Base-by-base conservation (phyloP, 2,888 invertebrate species). In the Hymenopus coronatus region DNA sequence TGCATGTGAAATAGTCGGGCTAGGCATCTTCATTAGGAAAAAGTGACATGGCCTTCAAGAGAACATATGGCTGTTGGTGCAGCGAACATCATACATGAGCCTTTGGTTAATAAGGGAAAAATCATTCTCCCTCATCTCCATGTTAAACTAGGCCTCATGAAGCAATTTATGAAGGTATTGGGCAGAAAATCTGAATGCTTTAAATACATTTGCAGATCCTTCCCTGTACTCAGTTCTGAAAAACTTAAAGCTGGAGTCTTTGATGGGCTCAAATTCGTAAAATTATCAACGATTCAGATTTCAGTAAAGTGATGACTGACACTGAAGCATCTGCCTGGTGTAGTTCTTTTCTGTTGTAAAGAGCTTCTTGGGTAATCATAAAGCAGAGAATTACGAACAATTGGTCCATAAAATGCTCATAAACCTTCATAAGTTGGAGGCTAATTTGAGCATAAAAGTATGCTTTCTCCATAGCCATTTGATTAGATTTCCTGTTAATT, bases 211-310 rank as follows among this genome's bases (percentile, higher is more conserved):
- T 83, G 20, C n/a, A 40, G n/a, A 85, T 8, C 28, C 28, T 88
- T 88, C 40, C 33, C 83, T 83, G 6, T 25, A n/a, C 46, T 88
- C 30, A 40, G 28, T 40, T 33, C 33, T 15, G 27, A 30, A 88
- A 83, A 88, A 88, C 83, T 83, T 20, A 83, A 88, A 88, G 83
- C 88, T n/a, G 83, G 82, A 25, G 40, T 88, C 3, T 83, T 83
- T 83, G 20, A 88, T 88, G 33, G 46, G 3, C 33, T 88, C 88
- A 83, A 88, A 88, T 83, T 88, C 28, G 4, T 14, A 15, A 83
- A n/a, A 2, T 83, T 12, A 88, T 83, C 0, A 30, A 40, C 82
- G 87, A 40, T 40, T 87, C 1, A 83, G 27, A 83, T 40, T 83
- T 33, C n/a, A 46, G 25, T 12, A n/a, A n/a, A n/a, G n/a, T n/a